These are phyloP conservation scores for Cetoscarus ocellatus DNA, from an alignment of 2,797 vertebrate species.

Conservation along the genomic window DNA sequence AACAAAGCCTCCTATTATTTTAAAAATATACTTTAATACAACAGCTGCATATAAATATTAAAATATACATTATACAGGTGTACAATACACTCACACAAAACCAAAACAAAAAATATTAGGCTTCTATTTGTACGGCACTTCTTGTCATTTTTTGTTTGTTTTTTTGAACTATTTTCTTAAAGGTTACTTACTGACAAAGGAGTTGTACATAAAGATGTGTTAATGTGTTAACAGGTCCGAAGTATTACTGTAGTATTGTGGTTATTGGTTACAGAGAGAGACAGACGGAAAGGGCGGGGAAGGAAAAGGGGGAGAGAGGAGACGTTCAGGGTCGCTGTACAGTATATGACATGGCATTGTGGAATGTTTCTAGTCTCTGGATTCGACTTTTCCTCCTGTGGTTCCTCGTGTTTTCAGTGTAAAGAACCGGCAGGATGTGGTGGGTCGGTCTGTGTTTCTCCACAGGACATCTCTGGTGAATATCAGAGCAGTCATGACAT, in stretches of 20 bases:
- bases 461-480: conserved; percentile 9
- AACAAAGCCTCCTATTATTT: conserved; percentile 61
- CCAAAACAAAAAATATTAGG: conserved; percentile 80
- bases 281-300: background rate
- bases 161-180: conserved; percentile 60
- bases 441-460: conserved; percentile 10
- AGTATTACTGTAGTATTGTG: conserved; percentile 64
- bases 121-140: conserved; percentile 87
- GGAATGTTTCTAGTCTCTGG: conserved; percentile 75
- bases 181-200: conserved; percentile 74
- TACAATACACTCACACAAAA: conserved; percentile 83
- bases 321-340: conserved; percentile 65
- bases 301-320: conserved; percentile 1
- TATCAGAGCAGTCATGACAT: background rate
- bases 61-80: conserved; percentile 87
- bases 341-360: conserved; percentile 69
- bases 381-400: conserved; percentile 28
- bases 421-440: conserved; percentile 34
- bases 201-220: conserved; percentile 73
- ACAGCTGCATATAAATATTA: conserved; percentile 88
- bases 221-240: conserved; percentile 73
- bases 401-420: conserved; percentile 17
- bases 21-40: conserved; percentile 88
- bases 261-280: conserved; percentile 59
- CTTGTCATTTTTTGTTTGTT: conserved; percentile 59